Conservation (phyloP, 2,888 invertebrate genomes). For the Ochropleura leucogaster region DNA sequence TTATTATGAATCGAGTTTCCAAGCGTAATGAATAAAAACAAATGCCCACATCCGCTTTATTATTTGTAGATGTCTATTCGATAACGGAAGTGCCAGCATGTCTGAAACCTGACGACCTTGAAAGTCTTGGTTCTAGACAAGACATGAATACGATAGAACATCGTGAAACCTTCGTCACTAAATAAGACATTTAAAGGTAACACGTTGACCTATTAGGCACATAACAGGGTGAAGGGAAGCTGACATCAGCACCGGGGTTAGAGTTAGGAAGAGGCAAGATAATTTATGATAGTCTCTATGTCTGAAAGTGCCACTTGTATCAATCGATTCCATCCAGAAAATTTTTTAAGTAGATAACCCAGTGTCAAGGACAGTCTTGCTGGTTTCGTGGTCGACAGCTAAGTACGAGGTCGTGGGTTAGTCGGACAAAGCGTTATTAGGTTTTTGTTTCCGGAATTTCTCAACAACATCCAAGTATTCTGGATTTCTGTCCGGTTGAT, state of each 20-base stretch:
- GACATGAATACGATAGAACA: background rate
- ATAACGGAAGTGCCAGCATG: constrained; percentile 23
- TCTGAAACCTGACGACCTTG: constrained; percentile 19
- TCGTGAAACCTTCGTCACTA: background rate
- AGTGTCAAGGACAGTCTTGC: too few species aligned
- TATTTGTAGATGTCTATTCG: background rate
- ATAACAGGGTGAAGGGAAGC: background rate
- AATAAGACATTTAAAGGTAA: background rate
- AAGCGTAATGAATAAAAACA: background rate
- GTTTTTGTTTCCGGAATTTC: too few species aligned
- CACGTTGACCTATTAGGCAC: background rate
- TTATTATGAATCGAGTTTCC: background rate
- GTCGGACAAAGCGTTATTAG: too few species aligned
- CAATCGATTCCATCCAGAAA: background rate
- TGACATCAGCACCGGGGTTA: background rate
- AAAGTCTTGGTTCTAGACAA: background rate
- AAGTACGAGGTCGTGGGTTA: too few species aligned
- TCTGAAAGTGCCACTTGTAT: background rate
- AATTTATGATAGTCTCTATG: background rate
- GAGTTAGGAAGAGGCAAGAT: background rate
- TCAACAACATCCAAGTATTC: too few species aligned
- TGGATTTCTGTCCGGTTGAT: too few species aligned
- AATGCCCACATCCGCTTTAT: constrained; percentile 21
- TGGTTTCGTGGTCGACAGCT: too few species aligned
- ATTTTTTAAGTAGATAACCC: background rate